These are phyloP conservation scores for Mola mola DNA, from an alignment of 2,113 vertebrate genomes.

Conservation along the genomic window DNA sequence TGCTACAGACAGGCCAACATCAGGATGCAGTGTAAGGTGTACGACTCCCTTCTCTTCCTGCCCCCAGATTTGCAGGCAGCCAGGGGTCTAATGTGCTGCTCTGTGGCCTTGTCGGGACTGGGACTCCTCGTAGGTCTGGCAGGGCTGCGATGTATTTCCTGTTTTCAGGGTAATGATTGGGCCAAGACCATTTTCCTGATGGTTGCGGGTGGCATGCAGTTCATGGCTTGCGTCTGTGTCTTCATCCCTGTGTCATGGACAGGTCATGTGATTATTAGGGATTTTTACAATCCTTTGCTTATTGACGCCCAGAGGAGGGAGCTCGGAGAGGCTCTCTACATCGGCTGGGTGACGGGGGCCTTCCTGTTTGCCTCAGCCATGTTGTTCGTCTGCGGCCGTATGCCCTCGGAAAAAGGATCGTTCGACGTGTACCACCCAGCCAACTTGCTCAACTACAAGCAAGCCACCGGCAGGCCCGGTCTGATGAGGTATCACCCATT, in stretches of 20 bases:
- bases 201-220: conserved; percentile 78
- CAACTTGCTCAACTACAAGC: conserved; percentile 43
- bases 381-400: conserved; percentile 71
- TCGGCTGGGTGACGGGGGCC: conserved; percentile 81
- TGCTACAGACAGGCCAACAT: conserved; percentile 87
- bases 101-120: conserved; percentile 81
- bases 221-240: conserved; percentile 76
- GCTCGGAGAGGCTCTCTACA: conserved; percentile 83
- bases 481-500: conserved; percentile 59
- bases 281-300: conserved; percentile 82
- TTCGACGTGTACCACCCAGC: conserved; percentile 47
- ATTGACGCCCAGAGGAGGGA: conserved; percentile 81
- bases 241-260: conserved; percentile 85
- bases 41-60: conserved; percentile 87
- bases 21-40: conserved; percentile 90
- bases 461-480: background rate
- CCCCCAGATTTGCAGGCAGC: conserved; percentile 84
- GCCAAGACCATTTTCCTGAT: conserved; percentile 78
- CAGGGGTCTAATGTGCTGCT: conserved; percentile 89
- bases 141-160: conserved; percentile 78
- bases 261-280: conserved; percentile 77
- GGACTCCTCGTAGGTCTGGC: conserved; percentile 82
- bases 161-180: conserved; percentile 61
- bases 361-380: conserved; percentile 76
- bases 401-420: conserved; percentile 40